Conservation (phyloP, 2,888 invertebrate genomes). For the Mermis nigrescens region DNA sequence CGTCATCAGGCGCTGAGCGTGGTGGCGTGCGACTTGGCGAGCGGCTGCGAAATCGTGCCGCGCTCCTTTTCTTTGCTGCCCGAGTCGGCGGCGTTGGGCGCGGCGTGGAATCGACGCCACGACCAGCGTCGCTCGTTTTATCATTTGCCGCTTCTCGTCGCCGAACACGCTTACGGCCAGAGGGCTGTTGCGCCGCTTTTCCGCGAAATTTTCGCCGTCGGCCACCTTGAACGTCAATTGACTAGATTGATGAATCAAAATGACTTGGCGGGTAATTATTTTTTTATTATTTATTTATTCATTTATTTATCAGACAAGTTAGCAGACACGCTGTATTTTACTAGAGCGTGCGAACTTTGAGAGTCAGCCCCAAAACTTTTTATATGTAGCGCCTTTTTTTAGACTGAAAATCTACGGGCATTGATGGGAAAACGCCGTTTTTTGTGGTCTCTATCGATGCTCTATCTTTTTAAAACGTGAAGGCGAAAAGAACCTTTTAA, state of each 20-base stretch:
- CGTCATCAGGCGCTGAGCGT: conserved; percentile 6
- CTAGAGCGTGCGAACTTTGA: neutral
- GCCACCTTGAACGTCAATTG: conserved; percentile 24
- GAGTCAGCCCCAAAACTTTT: neutral
- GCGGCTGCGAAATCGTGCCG: conserved; percentile 27
- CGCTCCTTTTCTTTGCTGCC: conserved; percentile 23
- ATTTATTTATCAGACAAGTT: neutral
- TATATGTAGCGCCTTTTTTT: too few relatives aligned
- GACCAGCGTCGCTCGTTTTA: conserved; percentile 21
- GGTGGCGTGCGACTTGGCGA: conserved; percentile 25
- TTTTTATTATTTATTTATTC: too few relatives aligned
- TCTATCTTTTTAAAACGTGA: too few relatives aligned
- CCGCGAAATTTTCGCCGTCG: conserved; percentile 23
- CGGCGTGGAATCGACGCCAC: conserved; percentile 20
- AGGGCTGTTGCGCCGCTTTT: conserved; percentile 20
- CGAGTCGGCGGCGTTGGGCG: conserved; percentile 22
- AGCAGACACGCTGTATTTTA: too few relatives aligned
- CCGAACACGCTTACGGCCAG: conserved; percentile 21
- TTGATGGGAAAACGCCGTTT: too few relatives aligned
- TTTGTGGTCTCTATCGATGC: too few relatives aligned
- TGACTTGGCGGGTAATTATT: neutral
- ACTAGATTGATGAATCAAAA: conserved; percentile 16
- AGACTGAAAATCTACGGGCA: too few relatives aligned
- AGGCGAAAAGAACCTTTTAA: too few relatives aligned
- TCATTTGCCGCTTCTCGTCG: conserved; percentile 22